Percentiles rank a stretch among this genome's conserved stretches.
Conservation (phyloP, 2,113 vertebrate genomes). For the Tauraco erythrolophus region DNA sequence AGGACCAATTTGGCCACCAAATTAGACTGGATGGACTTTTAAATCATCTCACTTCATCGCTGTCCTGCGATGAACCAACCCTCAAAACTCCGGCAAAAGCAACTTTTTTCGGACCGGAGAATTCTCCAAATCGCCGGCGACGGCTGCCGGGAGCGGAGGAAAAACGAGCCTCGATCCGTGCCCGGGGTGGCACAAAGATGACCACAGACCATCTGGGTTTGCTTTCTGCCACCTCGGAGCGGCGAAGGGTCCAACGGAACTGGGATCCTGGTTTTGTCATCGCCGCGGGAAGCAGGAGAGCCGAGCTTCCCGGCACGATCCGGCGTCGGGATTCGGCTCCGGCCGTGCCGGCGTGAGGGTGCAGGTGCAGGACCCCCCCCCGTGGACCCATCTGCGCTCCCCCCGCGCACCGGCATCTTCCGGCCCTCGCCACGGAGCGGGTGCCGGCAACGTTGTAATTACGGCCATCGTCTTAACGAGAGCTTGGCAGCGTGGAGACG, state of each 20-base stretch:
- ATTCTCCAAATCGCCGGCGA: not conserved
- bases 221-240: not conserved
- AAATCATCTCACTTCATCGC: not conserved
- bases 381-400: not conserved
- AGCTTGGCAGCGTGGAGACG: not conserved
- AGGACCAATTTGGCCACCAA: not conserved
- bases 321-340: not conserved
- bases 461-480: not conserved
- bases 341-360: not conserved
- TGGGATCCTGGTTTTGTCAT: not conserved
- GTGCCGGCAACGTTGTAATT: not conserved
- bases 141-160: not conserved
- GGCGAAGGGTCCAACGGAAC: not conserved
- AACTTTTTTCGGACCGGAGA: not conserved
- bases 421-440: not conserved
- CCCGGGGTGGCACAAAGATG: not conserved
- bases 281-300: not conserved
- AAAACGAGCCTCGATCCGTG: not conserved
- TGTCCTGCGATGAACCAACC: not conserved
- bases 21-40: constrained; percentile 2
- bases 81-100: not conserved
- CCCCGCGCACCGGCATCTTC: not conserved
- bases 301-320: not conserved
- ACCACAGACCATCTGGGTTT: not conserved
- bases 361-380: not conserved